Evolutionary conservation across 2,113 vertebrate species (phyloP), one percentile per base, ranked within the genome.

Genomic region (Crotalus horridus): DNA sequence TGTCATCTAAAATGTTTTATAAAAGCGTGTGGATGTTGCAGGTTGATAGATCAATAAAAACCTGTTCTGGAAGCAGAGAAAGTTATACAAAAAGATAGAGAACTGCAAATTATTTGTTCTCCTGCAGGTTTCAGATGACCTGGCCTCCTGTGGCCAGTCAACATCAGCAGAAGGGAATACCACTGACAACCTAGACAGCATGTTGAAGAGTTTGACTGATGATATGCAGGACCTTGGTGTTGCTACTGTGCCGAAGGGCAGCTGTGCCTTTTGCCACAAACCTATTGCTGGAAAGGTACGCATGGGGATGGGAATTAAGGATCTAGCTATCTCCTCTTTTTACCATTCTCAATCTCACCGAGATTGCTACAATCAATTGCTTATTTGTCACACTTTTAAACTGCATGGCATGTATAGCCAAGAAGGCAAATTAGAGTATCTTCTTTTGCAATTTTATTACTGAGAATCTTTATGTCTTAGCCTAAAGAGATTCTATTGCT

Each of bases 151-250:
- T 89, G 94, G 56, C 0, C 4, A 81, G 0, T 85, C 39, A 1
- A 17, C 86, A 0, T 0, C 10, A 0, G 95, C 94, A 53, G 96
- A 95, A 13, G 93, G 87, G 9, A 56, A 61, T 4, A 81, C 87
- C 1, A 43, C 92, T 20, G 39, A 48, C 26, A 96, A 87, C 0
- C 98, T 99, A 85, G 99, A 99, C 55, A 97, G 97, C 33, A 98
- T 99, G 96, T 97, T 99, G 39, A 98, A 98, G 86, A 98, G 96
- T 4, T 97, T 99, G 95, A 98, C 97, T 48, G 97, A 96, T 56
- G 98, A 98, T 86, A 94, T 99, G 96, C 97, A 99, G 96, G 98
- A 98, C 94, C 98, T 99, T 46, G 99, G 99, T 0, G 98, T 99
- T 51, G 95, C 91, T 0, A 98, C 99, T 0, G 85, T 96, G 0